phyloP scores from a whole-genome alignment of 2,888 invertebrate genomes.

The Hirtodrosophila alboralis region DNA sequence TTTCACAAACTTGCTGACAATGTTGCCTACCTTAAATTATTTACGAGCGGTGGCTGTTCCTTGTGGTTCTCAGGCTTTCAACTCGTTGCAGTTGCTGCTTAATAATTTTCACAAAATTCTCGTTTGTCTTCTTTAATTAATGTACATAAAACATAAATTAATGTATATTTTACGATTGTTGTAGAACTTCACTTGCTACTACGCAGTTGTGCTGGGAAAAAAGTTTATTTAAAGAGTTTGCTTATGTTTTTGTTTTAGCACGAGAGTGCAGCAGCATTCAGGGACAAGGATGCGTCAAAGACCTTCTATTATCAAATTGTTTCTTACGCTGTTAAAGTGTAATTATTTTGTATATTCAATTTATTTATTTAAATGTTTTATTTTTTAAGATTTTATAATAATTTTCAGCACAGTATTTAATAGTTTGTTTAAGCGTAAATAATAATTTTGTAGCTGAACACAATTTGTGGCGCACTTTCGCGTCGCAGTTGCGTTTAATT shows the following conservation, averaged over 20 bases:
- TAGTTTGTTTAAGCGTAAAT: conserved; percentile 43
- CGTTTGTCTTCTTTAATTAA: conserved; percentile 46
- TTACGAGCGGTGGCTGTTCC: conserved; percentile 64
- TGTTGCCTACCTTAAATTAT: conserved; percentile 75
- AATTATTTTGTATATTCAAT: not conserved
- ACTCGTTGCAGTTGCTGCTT: conserved; percentile 18
- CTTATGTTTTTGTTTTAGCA: conserved; percentile 47
- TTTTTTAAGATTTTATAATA: conserved; percentile 12
- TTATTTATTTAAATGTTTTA: not conserved
- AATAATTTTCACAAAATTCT: conserved; percentile 4
- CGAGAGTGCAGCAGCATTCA: conserved; percentile 53
- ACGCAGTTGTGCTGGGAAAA: conserved; percentile 60
- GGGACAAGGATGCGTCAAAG: conserved; percentile 38
- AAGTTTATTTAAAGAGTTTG: conserved; percentile 5
- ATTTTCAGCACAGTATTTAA: conserved; percentile 13
- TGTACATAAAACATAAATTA: conserved; percentile 12
- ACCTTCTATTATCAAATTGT: conserved; percentile 25
- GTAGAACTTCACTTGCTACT: conserved; percentile 28
- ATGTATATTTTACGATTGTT: conserved; percentile 33
- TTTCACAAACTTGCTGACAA: conserved; percentile 54
- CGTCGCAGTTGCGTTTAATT: conserved; percentile 70
- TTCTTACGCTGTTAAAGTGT: conserved; percentile 7
- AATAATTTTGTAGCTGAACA: conserved; percentile 18
- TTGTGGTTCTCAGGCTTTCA: conserved; percentile 28
- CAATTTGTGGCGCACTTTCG: conserved; percentile 55